Evolutionary conservation across 2,113 vertebrate genomes (phyloP).

Genomic region (Salvelinus sp.): DNA sequence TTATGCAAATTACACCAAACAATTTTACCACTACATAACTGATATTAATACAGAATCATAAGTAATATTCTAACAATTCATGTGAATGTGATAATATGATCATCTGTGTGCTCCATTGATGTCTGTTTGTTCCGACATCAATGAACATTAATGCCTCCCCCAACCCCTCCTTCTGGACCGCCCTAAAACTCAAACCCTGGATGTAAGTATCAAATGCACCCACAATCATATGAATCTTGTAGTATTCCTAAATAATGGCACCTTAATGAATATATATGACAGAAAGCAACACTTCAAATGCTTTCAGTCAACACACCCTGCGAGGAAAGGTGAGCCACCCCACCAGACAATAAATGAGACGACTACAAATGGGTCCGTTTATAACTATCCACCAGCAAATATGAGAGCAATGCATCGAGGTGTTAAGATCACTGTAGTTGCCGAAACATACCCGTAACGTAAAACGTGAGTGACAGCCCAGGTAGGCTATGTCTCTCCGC

Average conservation of each 20-base stretch:
- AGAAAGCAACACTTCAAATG: background rate
- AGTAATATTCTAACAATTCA: no score
- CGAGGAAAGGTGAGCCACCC: conserved; percentile 17
- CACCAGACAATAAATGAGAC: conserved; percentile 19
- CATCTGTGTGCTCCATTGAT: no score
- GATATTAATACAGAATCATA: no score
- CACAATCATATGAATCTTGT: background rate
- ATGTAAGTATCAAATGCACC: background rate
- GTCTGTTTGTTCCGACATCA: no score
- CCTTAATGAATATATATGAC: background rate
- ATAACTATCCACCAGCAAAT: conserved; percentile 28
- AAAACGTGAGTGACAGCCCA: conserved; percentile 45
- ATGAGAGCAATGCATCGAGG: conserved; percentile 1
- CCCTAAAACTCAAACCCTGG: no score
- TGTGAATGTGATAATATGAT: no score
- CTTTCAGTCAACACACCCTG: conserved; percentile 5
- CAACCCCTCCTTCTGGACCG: no score
- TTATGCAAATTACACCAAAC: no score
- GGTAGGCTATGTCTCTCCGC: conserved; percentile 43
- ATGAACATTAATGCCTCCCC: no score
- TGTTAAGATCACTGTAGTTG: conserved; percentile 13
- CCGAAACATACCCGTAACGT: conserved; percentile 37
- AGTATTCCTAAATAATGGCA: background rate
- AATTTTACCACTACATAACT: no score
- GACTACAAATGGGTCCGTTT: conserved; percentile 25